Evolutionary conservation across 2,888 invertebrate genomes (phyloP).

Genomic region (Leptinotarsa juncta): DNA sequence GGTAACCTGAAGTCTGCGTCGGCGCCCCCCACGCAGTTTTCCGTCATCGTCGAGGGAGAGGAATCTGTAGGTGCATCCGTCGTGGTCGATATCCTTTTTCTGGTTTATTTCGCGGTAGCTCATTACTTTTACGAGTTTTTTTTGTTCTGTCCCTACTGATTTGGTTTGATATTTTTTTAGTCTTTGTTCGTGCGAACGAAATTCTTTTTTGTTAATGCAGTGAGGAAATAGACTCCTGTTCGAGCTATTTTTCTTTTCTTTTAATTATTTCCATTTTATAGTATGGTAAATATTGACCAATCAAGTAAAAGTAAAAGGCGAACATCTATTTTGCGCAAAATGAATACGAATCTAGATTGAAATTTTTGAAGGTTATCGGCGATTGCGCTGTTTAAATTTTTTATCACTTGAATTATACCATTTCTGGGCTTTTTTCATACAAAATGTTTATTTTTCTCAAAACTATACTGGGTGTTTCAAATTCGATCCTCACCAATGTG

Average conservation of each 20-base stretch:
- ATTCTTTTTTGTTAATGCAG: background rate
- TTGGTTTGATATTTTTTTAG: background rate
- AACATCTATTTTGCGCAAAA: no score
- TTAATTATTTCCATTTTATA: background rate
- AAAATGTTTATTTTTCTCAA: no score
- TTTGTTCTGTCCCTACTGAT: conserved; percentile 21
- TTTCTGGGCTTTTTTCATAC: no score
- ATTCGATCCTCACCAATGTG: no score
- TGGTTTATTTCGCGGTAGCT: background rate
- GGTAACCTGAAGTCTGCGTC: conserved; percentile 49
- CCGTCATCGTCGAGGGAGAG: conserved; percentile 59
- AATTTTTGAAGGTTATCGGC: no score
- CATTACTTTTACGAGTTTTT: conserved; percentile 22
- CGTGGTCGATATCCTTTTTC: background rate
- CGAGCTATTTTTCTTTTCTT: background rate
- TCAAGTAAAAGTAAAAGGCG: no score
- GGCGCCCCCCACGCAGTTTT: conserved; percentile 54
- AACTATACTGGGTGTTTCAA: no score
- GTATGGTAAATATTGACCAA: no score
- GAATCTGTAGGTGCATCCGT: conserved; percentile 48
- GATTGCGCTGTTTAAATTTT: no score
- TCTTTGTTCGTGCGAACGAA: background rate
- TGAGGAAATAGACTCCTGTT: background rate
- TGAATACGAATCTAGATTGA: no score
- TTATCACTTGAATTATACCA: no score